Conservation (phyloP, 1,140 invertebrate genomes). For the Drosophila oshimai region DNA sequence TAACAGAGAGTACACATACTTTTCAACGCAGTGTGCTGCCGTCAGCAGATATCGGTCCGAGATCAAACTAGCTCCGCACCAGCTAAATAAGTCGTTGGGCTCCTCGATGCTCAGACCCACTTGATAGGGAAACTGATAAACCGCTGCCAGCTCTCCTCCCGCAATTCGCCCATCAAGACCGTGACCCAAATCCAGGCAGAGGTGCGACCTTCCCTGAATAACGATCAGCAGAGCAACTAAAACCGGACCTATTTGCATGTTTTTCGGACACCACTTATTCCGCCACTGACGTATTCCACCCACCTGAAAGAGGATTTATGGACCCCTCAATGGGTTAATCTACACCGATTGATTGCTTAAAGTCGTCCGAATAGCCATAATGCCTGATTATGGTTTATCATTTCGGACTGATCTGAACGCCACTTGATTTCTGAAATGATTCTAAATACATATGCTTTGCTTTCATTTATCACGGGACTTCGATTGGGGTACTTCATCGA, state of each 20-base stretch:
- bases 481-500: neutral
- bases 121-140: conserved; percentile 70
- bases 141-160: conserved; percentile 48
- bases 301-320: conserved; percentile 21
- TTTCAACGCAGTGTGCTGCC: conserved; percentile 64
- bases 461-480: conserved; percentile 3
- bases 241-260: conserved; percentile 24
- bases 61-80: conserved; percentile 75
- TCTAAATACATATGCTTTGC: conserved; percentile 26
- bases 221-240: conserved; percentile 1
- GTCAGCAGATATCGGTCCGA: conserved; percentile 64
- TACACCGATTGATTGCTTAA: neutral
- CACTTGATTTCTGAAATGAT: conserved; percentile 36
- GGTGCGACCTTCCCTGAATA: neutral
- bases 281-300: conserved; percentile 13
- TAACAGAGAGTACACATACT: conserved; percentile 3
- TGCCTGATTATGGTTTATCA: conserved; percentile 29
- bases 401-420: conserved; percentile 22
- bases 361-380: conserved; percentile 19
- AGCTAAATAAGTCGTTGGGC: conserved; percentile 21
- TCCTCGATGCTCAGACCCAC: conserved; percentile 56
- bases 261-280: neutral
- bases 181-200: conserved; percentile 1
- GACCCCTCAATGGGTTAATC: conserved; percentile 23
- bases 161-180: conserved; percentile 58